Conservation (phyloP, 2,888 invertebrate genomes). For the Margaritifera margaritifera region DNA sequence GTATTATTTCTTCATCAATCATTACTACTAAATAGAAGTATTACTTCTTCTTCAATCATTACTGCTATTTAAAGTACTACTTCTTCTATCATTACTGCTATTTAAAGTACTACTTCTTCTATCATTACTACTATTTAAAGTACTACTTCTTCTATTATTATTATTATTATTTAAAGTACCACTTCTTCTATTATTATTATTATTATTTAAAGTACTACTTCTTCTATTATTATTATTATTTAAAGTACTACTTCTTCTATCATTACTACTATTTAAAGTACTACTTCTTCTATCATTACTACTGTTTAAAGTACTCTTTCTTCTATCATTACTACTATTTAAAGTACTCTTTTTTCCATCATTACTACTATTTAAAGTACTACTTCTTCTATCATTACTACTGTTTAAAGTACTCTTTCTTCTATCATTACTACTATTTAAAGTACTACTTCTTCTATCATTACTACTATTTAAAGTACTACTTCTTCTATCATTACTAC, state of each 20-base stretch:
- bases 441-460: neutral
- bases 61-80: constrained; percentile 7
- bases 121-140: constrained; percentile 20
- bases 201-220: constrained; percentile 18
- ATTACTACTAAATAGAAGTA: constrained; percentile 4
- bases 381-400: constrained; percentile 23
- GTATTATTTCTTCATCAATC: constrained; percentile 1
- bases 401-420: constrained; percentile 3
- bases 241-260: constrained; percentile 14
- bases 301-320: constrained; percentile 13
- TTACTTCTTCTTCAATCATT: constrained; percentile 4
- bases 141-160: constrained; percentile 20
- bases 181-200: constrained; percentile 17
- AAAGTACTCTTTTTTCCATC: constrained; percentile 10
- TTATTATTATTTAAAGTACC: constrained; percentile 10
- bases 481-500: constrained; percentile 10
- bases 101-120: neutral
- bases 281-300: constrained; percentile 12
- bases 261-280: constrained; percentile 10
- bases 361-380: constrained; percentile 11
- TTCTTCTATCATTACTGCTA: constrained; percentile 9
- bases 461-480: constrained; percentile 4
- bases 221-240: constrained; percentile 13
- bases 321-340: constrained; percentile 20
- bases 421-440: constrained; percentile 11